Base-by-base conservation (phyloP, 2,888 invertebrate species). In the Tortricodes alternella region DNA sequence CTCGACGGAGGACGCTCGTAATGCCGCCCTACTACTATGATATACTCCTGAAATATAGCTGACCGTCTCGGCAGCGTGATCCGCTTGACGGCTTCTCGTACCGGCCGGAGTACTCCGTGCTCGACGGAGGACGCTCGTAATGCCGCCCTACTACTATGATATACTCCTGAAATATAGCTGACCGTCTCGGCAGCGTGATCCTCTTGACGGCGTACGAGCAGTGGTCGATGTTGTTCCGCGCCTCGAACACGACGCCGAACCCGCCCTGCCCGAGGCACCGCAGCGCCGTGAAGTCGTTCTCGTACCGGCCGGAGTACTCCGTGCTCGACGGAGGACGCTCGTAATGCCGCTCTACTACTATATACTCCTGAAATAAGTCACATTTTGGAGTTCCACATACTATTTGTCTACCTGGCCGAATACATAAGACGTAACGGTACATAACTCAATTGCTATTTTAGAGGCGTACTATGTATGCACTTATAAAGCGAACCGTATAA, bases 191-290 rank as follows among this genome's bases (percentile, higher is more conserved):
- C 53, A 99, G 83, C 0, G 95, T 94, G 51, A 99, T 98, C 71
- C 99, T 92, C 86, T 99, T 99, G 0, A 99, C 95, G 4, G 99
- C 99, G 84, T 99, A 99, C 59, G 94, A 93, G 66, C 97, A 96
- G 71, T 98, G 97, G 76, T 99, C 99, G 53, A 98, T 94, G 79
- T 96, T 97, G 80, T 99, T 98, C 76, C 93, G 94, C 0, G 97
- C 98, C 78, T 98, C 96, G 79, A 99, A 99, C 0, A 99, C 99
- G 1, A 99, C 95, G 0, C 99, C 99, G 83, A 98, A 99, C 0
- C 99, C 99, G 15, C 99, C 99, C 67, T 93, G 93, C 0, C 98
- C 98, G 11, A 98, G 88, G 65, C 96, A 95, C 60, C 94, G 91
- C 23, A 97, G 86, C 19, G 95, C 94, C 41, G 95, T 94, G 83